A percentile compares a stretch with the other conserved stretches of the same genome.
Conservation (phyloP, 2,888 invertebrate genomes). For the Andrena dorsata region DNA sequence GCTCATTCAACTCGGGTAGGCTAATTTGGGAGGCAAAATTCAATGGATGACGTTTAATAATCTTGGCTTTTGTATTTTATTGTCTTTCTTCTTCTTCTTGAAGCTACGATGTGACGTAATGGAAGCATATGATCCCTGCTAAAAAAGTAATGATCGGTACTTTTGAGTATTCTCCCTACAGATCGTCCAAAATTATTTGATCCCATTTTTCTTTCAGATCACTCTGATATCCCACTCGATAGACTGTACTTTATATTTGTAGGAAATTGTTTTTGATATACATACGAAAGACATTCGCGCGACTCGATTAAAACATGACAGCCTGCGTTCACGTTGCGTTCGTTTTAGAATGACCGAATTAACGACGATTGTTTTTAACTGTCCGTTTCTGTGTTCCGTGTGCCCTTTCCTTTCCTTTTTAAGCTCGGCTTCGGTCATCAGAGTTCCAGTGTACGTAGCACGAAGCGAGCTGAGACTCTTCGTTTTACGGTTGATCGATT, state of each 20-base stretch:
- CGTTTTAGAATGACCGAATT: slow-evolving; percentile 67
- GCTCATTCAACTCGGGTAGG: no score
- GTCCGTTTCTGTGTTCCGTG: slow-evolving; percentile 40
- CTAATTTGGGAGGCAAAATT: no score
- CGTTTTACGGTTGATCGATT: slow-evolving; percentile 63
- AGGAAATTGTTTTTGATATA: not conserved
- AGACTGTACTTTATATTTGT: not conserved
- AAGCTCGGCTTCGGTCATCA: slow-evolving; percentile 37
- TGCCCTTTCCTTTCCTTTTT: slow-evolving; percentile 39
- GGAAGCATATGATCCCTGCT: no score
- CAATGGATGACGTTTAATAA: no score
- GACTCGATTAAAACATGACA: slow-evolving; percentile 10
- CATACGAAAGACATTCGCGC: not conserved
- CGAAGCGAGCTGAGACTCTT: slow-evolving; percentile 42
- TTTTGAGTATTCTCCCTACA: no score
- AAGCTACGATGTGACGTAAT: no score
- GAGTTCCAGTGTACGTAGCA: slow-evolving; percentile 15
- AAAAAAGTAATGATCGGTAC: no score
- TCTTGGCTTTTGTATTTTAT: no score
- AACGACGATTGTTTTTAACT: slow-evolving; percentile 57
- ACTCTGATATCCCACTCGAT: not conserved
- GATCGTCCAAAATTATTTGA: not conserved
- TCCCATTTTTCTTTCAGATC: not conserved
- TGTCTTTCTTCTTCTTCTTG: no score
- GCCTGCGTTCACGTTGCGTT: slow-evolving; percentile 48